Percentiles rank a stretch among this genome's conserved stretches.
Conservation (phyloP, 2,888 invertebrate species). For the Galeopsomyia nigrocyanea region DNA sequence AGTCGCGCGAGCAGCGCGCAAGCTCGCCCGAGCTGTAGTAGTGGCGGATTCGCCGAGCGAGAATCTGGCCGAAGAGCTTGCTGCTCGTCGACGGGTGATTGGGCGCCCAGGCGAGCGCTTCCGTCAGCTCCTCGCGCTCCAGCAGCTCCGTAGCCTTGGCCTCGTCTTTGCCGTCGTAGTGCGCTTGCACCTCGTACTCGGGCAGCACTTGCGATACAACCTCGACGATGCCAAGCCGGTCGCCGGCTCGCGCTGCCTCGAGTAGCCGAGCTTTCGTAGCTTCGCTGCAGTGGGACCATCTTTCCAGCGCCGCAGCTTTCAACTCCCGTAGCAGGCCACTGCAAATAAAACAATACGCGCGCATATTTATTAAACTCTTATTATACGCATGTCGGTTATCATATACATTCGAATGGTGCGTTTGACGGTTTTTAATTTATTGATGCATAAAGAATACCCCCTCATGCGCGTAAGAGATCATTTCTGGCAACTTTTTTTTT, state of each 20-base stretch:
- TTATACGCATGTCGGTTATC: no score
- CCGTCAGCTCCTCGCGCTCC: not conserved
- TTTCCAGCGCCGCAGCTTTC: no score
- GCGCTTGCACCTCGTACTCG: not conserved
- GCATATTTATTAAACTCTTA: no score
- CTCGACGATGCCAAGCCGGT: conserved; percentile 29
- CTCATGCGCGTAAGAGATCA: no score
- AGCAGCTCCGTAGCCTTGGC: not conserved
- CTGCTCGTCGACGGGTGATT: not conserved
- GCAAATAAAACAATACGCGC: no score
- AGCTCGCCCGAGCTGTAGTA: conserved; percentile 2
- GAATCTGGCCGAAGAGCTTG: conserved; percentile 20
- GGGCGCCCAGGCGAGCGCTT: conserved; percentile 22
- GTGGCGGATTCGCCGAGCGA: conserved; percentile 14
- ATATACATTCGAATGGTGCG: no score
- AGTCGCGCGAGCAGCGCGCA: conserved; percentile 29
- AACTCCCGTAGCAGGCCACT: no score
- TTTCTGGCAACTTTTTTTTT: no score
- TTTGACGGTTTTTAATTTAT: no score
- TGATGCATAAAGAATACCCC: no score
- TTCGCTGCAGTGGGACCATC: no score
- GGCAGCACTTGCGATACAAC: not conserved
- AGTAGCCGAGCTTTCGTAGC: no score
- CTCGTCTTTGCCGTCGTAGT: conserved; percentile 27
- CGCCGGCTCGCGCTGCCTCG: not conserved